Evolutionary conservation across 2,797 vertebrate species (phyloP).

Genomic region (Sebastes nivosus): DNA sequence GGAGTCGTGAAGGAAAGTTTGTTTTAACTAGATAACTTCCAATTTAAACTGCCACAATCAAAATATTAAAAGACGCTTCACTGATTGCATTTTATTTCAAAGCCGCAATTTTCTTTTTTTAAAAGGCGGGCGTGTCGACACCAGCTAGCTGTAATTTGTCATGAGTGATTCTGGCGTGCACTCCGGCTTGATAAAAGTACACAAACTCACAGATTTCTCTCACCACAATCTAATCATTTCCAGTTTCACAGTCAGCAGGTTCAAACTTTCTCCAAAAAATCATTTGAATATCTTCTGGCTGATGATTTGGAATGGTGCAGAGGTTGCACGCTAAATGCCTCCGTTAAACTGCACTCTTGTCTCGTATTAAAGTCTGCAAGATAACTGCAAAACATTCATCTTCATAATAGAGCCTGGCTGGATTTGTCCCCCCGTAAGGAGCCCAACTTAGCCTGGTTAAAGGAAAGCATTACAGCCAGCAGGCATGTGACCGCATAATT

Average conservation of each 20-base stretch:
- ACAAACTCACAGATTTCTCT: not conserved
- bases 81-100: constrained; percentile 20
- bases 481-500: constrained; percentile 81
- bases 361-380: constrained; percentile 60
- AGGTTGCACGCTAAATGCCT: constrained; percentile 41
- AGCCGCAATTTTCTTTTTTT: not conserved
- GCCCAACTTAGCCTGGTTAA: constrained; percentile 74
- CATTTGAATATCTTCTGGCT: constrained; percentile 18
- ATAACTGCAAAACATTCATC: constrained; percentile 68
- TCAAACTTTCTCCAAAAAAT: constrained; percentile 15
- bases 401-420: constrained; percentile 64
- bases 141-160: constrained; percentile 1
- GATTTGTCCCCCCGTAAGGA: constrained; percentile 63
- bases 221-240: constrained; percentile 11
- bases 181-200: constrained; percentile 45
- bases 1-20: not conserved
- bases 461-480: constrained; percentile 80
- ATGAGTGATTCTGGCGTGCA: constrained; percentile 72
- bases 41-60: constrained; percentile 4
- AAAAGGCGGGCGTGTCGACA: not conserved
- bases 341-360: constrained; percentile 53
- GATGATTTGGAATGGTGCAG: constrained; percentile 39
- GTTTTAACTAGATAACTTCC: not conserved
- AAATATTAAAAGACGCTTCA: not conserved
- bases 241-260: constrained; percentile 4